Base-by-base conservation (phyloP, 2,888 invertebrate genomes). In the Cybosia mesomella region DNA sequence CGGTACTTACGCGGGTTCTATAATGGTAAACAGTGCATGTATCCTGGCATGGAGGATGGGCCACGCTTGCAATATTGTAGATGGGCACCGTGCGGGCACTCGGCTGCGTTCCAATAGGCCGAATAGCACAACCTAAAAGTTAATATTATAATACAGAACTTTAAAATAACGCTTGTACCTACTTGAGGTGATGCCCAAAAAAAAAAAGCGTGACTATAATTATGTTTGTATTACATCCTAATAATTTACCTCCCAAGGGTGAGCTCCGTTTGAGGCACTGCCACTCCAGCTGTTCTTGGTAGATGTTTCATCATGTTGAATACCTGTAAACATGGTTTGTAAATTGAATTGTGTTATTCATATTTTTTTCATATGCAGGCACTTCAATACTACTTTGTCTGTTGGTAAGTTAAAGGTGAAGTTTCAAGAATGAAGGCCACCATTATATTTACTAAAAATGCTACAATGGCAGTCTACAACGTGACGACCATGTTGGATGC, bases 41-140 rank as follows among this genome's bases (percentile, higher is more conserved):
- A 99, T 96, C 79, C 99, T 96, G 0, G 98, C 97, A 93, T 98
- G 99, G 34, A 99, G 97, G 69, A 99, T 97, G 0, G 99, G 98
- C 99, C 99, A 99, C 4, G 99, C 98, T 85, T 98, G 98, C 58
- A 97, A 96, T 0, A 98, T 96, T 1, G 98, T 98, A 32, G 97
- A 96, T 0, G 98, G 98, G 86, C 99, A 99, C 49, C 96, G 95
- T 18, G 97, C 96, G 24, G 98, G 96, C 62, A 99, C 97, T 68
- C 97, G 96, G 72, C 97, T 97, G 28, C 97, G 96, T 86, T 99
- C 98, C 84, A 99, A 92, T 82, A 99, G 97, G 8, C 98, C 98
- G 87, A 98, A 98, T 32, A 99, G 92, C 72, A 98, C 98, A 71
- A 97, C 96, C 94, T 93, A 75, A 53, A 71, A 58, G 58, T 15